A percentile compares a stretch with the other conserved stretches of the same genome.
phyloP scores from a whole-genome alignment of 1,140 invertebrate species.

The Drosophila novamexicana region DNA sequence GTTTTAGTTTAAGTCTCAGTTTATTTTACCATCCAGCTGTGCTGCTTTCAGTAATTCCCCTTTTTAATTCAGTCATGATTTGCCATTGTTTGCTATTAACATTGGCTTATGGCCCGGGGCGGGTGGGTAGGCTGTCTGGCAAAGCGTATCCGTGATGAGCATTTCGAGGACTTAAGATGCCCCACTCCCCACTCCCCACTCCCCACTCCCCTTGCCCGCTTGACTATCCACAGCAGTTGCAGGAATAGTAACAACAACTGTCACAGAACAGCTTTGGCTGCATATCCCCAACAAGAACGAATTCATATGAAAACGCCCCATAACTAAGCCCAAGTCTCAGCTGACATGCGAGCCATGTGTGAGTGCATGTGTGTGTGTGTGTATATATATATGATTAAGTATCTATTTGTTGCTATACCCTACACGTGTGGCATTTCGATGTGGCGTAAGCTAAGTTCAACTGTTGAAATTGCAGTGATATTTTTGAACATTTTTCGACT shows the following conservation, averaged over 20 bases:
- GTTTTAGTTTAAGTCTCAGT: slow-evolving; percentile 1
- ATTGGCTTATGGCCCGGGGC: neutral
- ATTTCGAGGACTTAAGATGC: slow-evolving; percentile 36
- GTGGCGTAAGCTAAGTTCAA: neutral
- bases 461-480: neutral
- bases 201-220: neutral
- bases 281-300: slow-evolving; percentile 31
- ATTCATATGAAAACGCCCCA: slow-evolving; percentile 31
- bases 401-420: slow-evolving; percentile 36
- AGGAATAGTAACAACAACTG: slow-evolving; percentile 17
- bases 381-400: slow-evolving; percentile 43
- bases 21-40: slow-evolving; percentile 1
- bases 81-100: slow-evolving; percentile 18
- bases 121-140: neutral
- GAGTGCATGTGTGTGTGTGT: slow-evolving; percentile 14
- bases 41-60: slow-evolving; percentile 8
- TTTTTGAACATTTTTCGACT: neutral
- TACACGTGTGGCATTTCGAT: slow-evolving; percentile 5
- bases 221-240: neutral
- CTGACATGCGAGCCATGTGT: slow-evolving; percentile 23
- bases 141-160: slow-evolving; percentile 32
- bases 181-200: neutral
- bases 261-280: slow-evolving; percentile 29
- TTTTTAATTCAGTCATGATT: slow-evolving; percentile 23
- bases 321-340: slow-evolving; percentile 35